Evolutionary conservation across 2,797 vertebrate species (phyloP), one percentile per base, ranked within the genome.

Genomic region (Nannoperca australis): DNA sequence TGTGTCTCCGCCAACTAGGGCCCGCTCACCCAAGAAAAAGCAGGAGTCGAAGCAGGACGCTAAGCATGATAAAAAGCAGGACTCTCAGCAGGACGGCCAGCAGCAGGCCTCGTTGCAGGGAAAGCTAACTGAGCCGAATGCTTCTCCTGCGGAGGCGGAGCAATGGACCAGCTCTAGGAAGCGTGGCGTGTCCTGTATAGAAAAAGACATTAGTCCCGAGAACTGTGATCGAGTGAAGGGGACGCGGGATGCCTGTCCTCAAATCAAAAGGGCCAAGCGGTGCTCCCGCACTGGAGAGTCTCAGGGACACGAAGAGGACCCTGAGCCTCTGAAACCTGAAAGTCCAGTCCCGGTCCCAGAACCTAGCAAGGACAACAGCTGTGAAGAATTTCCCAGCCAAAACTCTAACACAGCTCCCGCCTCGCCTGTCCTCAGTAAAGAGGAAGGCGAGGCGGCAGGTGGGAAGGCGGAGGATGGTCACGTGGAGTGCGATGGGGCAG

Each of bases 11-110:
- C 94, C 96, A 70, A 95, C 97, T 58, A 95, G 98, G 85, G 97
- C 98, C 69, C 96, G 98, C 88, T 99, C 98, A 42, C 98, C 98
- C 87, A 99, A 99, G 94, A 99, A 99, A 94, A 98, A 96, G 91
- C 95, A 96, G 79, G 84, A 82, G 0, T 7, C 42, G 0, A 72
- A 55, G n/a, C 77, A 51, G n/a, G 82, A 86, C 42, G 30, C 73
- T 12, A 96, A 95, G 88, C 95, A 95, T 73, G 97, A 98, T 56
- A 79, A 69, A 7, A 86, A 78, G 51, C 87, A 60, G 63, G 81
- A 86, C 40, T 78, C 77, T 60, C 79, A 70, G 63, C 84, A 88
- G 54, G 89, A 88, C 24, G 53, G 51, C 50, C 86, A 91, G 76
- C 90, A 87, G 49, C 85, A 82, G 78, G 15, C 79, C 70, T 65